Base-by-base conservation (phyloP, 53 echinoderm and acorn worm genomes). In the Mesocentrotus franciscanus region DNA sequence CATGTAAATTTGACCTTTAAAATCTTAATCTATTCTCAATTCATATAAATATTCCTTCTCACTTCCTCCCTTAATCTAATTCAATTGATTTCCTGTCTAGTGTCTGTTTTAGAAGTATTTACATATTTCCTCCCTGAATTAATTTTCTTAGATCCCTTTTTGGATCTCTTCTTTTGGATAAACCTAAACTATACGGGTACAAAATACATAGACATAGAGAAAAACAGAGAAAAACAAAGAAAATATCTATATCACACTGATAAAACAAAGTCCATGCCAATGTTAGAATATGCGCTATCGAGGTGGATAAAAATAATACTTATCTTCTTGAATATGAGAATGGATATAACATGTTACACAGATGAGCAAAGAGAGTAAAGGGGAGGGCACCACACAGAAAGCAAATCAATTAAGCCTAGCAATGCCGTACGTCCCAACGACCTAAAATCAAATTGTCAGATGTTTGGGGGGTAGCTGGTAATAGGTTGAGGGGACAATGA, bases 381-480 rank as follows among this genome's bases (percentile, higher is more conserved):
- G 90, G 90, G 59, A 60, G 58, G 27, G 32, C 30, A 60, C 59
- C 2, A 14, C 58, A 30, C 61, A 30, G 90, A 90, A n/a, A 90
- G 61, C 81, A 42, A 81, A 81, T 81, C 81, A 81, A 81, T 81
- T 39, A 36, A 39, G 81, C 36, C 81, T 42, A 81, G 20, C 17
- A 81, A 81, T 36, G 42, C 36, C 39, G 42, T 81, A 20, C 42
- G 36, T 76, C 76, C 76, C 76, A 9, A 42, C 64, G 34, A 78
- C 59, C 60, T 11, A 60, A 90, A 60, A 90, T 90, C 90, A 58
- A 90, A 90, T 90, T 90, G 58, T 90, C 90, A 90, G 60, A 90
- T 90, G 90, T 59, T 34, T 90, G 90, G n/a, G 90, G 85, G 16
- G 87, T 57, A 26, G 57, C 27, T 59, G 90, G 60, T 58, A 20